Conservation (phyloP, 2,888 invertebrate species). For the Stenurella melanura region DNA sequence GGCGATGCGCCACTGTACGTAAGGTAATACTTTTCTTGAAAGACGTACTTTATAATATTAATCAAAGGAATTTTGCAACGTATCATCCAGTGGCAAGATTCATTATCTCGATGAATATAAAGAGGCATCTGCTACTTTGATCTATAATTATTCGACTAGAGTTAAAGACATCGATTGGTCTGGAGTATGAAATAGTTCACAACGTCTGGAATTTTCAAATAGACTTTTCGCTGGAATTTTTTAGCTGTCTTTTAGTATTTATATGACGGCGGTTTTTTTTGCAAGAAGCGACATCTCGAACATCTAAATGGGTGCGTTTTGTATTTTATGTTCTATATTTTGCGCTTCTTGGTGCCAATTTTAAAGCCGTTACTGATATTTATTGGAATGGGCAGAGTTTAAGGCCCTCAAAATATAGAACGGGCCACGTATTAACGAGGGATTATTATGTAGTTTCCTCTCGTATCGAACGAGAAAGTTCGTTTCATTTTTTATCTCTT, state of each 20-base stretch:
- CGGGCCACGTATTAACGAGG: neutral
- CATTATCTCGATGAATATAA: slow-evolving; percentile 36
- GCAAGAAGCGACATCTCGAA: slow-evolving; percentile 33
- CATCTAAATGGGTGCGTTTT: slow-evolving; percentile 32
- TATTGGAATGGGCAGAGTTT: slow-evolving; percentile 5
- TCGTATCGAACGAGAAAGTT: neutral
- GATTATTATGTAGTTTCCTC: neutral
- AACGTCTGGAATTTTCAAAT: slow-evolving; percentile 26
- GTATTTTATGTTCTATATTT: slow-evolving; percentile 35
- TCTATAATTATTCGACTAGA: slow-evolving; percentile 50
- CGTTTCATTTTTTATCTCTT: too few species aligned
- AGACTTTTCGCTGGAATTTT: slow-evolving; percentile 35
- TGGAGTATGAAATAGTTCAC: slow-evolving; percentile 17
- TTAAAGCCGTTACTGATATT: slow-evolving; percentile 28
- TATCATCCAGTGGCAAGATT: slow-evolving; percentile 26
- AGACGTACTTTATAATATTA: slow-evolving; percentile 31
- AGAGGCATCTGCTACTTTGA: slow-evolving; percentile 52
- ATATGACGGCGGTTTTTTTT: slow-evolving; percentile 13
- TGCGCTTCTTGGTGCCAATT: slow-evolving; percentile 37
- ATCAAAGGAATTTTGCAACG: slow-evolving; percentile 39
- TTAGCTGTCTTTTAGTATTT: slow-evolving; percentile 28
- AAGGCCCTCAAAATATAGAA: neutral
- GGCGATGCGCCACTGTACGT: slow-evolving; percentile 18
- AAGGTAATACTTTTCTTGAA: slow-evolving; percentile 15
- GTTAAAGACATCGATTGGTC: slow-evolving; percentile 32